phyloP scores from a whole-genome alignment of 2,797 vertebrate genomes.

The Mionectes olivaceus region DNA sequence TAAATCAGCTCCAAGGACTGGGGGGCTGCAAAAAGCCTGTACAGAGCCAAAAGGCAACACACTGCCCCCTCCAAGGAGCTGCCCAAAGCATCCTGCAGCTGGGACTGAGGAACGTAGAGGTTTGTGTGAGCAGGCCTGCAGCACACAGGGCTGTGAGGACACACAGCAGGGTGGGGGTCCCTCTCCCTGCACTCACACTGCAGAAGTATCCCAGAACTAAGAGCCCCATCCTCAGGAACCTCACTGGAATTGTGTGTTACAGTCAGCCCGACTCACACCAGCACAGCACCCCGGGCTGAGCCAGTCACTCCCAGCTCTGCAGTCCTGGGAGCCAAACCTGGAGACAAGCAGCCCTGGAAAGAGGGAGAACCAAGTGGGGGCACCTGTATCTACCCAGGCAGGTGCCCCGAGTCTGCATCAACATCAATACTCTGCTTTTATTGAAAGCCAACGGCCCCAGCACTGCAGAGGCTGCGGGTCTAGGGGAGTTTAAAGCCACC shows the following conservation, averaged over 20 bases:
- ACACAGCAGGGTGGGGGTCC: neutral
- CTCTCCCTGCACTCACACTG: neutral
- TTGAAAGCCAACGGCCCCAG: neutral
- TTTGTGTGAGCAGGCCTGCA: fast-evolving
- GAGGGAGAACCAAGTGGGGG: fast-evolving
- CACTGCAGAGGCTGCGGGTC: fast-evolving
- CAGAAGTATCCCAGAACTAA: neutral
- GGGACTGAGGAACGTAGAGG: neutral
- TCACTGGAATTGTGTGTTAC: fast-evolving
- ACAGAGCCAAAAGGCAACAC: too few species aligned
- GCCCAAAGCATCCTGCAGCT: fast-evolving
- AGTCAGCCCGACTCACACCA: neutral
- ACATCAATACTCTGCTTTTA: fast-evolving
- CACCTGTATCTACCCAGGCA: neutral
- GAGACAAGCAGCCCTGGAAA: neutral
- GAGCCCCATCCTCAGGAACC: neutral
- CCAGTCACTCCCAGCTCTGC: fast-evolving
- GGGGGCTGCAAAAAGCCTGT: neutral
- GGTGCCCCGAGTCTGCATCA: fast-evolving
- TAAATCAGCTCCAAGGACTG: fast-evolving
- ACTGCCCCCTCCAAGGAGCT: fast-evolving
- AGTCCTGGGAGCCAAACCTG: fast-evolving
- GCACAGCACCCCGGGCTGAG: fast-evolving
- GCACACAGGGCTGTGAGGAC: neutral
- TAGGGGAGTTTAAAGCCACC: neutral